Evolutionary conservation across 2,888 invertebrate species (phyloP).

Genomic region (Girardia tigrina): DNA sequence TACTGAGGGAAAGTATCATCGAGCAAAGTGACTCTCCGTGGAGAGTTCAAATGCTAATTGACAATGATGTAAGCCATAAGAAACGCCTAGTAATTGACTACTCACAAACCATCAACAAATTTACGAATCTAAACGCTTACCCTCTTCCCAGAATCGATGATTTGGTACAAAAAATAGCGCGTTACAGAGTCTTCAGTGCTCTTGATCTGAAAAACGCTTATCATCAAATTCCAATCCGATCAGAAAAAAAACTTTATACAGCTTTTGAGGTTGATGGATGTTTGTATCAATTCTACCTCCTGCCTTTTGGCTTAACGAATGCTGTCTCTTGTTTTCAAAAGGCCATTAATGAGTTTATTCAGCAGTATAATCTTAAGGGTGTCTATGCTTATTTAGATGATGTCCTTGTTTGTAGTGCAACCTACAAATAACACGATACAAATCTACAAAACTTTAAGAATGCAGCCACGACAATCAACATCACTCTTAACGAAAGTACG

Average conservation of each 20-base stretch:
- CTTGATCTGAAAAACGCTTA: constrained; percentile 28
- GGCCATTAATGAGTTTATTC: constrained; percentile 26
- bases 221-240: constrained; percentile 21
- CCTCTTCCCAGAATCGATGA: constrained; percentile 37
- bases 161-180: background rate
- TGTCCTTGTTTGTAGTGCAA: background rate
- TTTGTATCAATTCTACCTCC: constrained; percentile 27
- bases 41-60: constrained; percentile 37
- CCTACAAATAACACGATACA: constrained; percentile 14
- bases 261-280: constrained; percentile 27
- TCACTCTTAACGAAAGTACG: constrained; percentile 18
- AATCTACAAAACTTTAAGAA: constrained; percentile 11
- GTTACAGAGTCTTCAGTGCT: constrained; percentile 25
- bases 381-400: constrained; percentile 10
- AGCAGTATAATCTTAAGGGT: constrained; percentile 21
- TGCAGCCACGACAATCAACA: background rate
- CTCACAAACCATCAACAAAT: constrained; percentile 38
- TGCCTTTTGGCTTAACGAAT: constrained; percentile 28
- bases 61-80: constrained; percentile 36
- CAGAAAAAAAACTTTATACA: constrained; percentile 19
- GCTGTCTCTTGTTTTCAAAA: constrained; percentile 19
- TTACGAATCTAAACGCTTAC: constrained; percentile 38
- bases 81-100: constrained; percentile 38
- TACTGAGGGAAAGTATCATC: constrained; percentile 31
- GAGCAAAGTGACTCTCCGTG: constrained; percentile 36